Evolutionary conservation across 2,113 vertebrate genomes (phyloP), one percentile per base, ranked within the genome.

Genomic region (Halcyon malimbica): DNA sequence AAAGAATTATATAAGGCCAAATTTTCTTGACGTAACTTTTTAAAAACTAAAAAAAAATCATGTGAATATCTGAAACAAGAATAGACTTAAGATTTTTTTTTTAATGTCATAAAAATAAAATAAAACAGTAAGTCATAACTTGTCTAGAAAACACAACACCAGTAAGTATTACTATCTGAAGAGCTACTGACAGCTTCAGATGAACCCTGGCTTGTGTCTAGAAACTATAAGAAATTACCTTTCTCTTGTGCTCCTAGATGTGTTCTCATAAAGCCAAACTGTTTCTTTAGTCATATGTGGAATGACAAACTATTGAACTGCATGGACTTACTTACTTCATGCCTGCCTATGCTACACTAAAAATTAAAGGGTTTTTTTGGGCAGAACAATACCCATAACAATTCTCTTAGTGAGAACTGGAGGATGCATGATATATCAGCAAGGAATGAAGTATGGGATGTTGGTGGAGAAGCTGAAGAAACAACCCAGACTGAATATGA

Each of bases 381-480:
- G 2, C 9, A 25, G 26, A 44, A 73, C 25, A 63, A 48, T 68
- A 46, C 23, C 31, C 10, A 50, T 46, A 59, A 60, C 4, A 41
- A 31, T 33, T 76, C 17, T 83, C 29, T 79, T 56, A 65, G 41
- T 7, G 44, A 39, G 41, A 60, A 44, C 26, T 54, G 31, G 50
- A 64, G 16, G 10, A n/a, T 0, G 0, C 25, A 7, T 39, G 17
- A 28, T 59, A 11, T 19, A 9, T 50, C 44, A 35, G 13, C 29
- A 41, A 37, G 33, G 23, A 70, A 83, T 19, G 13, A 21, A 56
- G 35, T 44, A 63, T 89, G 82, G 23, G 10, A 56, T 51, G 39
- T 31, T 74, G 33, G 35, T 79, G 68, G 16, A 83, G 41, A 74
- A 74, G 20, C 13, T 60, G 42, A 85, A 71, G 48, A 67, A 63